Evolutionary conservation across 2,797 vertebrate genomes (phyloP).

Genomic region (Xenops minutus): DNA sequence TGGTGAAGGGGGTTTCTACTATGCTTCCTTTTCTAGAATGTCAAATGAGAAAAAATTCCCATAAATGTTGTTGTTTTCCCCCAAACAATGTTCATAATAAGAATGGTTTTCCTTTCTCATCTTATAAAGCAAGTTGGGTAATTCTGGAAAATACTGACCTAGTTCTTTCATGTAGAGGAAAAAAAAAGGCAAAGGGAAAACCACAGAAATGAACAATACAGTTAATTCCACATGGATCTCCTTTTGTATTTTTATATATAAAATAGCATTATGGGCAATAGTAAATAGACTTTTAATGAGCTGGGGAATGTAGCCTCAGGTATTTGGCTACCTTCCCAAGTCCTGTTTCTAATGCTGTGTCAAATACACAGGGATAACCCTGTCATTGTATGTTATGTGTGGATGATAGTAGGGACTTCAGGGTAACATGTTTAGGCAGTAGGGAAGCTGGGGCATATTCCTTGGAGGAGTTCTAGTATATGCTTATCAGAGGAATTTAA

Average conservation of each 20-base stretch:
- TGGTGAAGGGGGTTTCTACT: neutral
- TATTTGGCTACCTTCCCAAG: constrained; percentile 49
- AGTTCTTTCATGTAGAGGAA: neutral
- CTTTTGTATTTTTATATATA: constrained; percentile 19
- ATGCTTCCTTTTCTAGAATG: neutral
- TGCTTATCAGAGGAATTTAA: constrained; percentile 16
- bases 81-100: neutral
- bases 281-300: constrained; percentile 41
- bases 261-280: constrained; percentile 36
- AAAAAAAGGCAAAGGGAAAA: neutral
- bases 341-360: constrained; percentile 14
- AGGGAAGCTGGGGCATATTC: neutral
- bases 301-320: constrained; percentile 33
- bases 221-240: constrained; percentile 27
- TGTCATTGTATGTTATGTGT: neutral
- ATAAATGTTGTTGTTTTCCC: neutral
- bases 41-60: neutral
- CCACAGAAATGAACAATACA: constrained; percentile 3
- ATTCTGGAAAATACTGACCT: constrained; percentile 1
- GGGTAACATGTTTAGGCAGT: constrained; percentile 25
- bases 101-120: neutral
- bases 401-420: neutral
- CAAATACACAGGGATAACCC: neutral
- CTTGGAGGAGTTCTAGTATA: neutral
- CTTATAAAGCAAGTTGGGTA: neutral